Evolutionary conservation across 1,140 invertebrate genomes (phyloP).

Genomic region (Drosophila asahinai): DNA sequence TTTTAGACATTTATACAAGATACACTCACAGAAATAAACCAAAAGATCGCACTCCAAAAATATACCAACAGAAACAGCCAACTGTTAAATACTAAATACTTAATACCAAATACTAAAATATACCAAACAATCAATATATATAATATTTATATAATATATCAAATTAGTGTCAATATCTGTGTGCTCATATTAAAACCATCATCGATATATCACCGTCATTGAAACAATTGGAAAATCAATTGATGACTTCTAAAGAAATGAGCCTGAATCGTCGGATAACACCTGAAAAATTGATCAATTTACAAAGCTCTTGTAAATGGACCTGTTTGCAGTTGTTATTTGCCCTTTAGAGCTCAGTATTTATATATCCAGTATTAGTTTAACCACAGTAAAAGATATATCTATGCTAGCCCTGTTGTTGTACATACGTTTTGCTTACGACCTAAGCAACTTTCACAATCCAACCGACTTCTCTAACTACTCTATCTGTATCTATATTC

Average conservation of each 20-base stretch:
- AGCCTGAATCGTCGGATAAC: conserved; percentile 5
- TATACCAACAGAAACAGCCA: conserved; percentile 64
- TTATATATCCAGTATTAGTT: conserved; percentile 49
- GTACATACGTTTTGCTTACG: conserved; percentile 73
- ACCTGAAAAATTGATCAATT: neutral
- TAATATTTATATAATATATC: conserved; percentile 31
- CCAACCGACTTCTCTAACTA: conserved; percentile 35
- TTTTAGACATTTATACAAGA: conserved; percentile 12
- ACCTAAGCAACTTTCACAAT: conserved; percentile 57
- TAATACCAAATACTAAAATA: conserved; percentile 38
- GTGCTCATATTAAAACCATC: conserved; percentile 47
- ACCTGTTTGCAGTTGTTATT: neutral
- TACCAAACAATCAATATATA: conserved; percentile 34
- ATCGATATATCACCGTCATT: conserved; percentile 71
- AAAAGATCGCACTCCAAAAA: conserved; percentile 62
- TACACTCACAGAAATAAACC: conserved; percentile 60
- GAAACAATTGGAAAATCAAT: conserved; percentile 71
- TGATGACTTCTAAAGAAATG: conserved; percentile 50
- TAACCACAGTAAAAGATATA: conserved; percentile 45
- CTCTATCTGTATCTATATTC: conserved; percentile 46
- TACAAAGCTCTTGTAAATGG: conserved; percentile 7
- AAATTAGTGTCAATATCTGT: conserved; percentile 33
- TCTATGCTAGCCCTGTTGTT: conserved; percentile 54
- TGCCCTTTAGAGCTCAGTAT: neutral
- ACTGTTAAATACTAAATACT: conserved; percentile 21